These are phyloP conservation scores for Drosophila orena DNA, from an alignment of 1,140 invertebrate species.

Conservation along the genomic window DNA sequence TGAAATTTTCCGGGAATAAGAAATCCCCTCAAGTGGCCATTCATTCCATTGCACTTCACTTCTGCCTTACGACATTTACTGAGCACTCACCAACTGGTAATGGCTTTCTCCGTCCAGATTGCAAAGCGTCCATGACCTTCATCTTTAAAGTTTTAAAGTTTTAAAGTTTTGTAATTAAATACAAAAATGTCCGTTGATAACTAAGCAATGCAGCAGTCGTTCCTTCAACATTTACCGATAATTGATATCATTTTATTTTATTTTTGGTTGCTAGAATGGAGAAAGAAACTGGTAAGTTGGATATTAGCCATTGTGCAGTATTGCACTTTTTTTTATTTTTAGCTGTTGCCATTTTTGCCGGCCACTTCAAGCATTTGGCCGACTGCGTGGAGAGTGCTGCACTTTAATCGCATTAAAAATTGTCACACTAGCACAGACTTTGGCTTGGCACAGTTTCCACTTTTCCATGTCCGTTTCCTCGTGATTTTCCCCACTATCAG, in stretches of 20 bases:
- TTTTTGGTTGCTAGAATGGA: constrained; percentile 7
- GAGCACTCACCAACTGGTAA: constrained; percentile 51
- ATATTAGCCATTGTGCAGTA: constrained; percentile 7
- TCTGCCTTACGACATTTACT: constrained; percentile 10
- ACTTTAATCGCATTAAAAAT: constrained; percentile 83
- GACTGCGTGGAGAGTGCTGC: constrained; percentile 62
- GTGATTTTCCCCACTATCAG: constrained; percentile 40
- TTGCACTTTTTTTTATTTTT: constrained; percentile 30
- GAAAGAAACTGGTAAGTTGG: constrained; percentile 11
- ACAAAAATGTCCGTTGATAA: constrained; percentile 16
- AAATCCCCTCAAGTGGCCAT: constrained; percentile 4
- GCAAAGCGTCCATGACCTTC: constrained; percentile 22
- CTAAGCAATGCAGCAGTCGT: constrained; percentile 10
- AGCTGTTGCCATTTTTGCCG: constrained; percentile 23
- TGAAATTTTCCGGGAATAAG: not conserved
- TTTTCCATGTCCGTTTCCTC: constrained; percentile 19
- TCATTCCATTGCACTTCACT: constrained; percentile 19
- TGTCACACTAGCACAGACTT: constrained; percentile 60
- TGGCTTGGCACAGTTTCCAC: constrained; percentile 41
- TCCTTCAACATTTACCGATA: constrained; percentile 29
- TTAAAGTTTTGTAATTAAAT: constrained; percentile 29
- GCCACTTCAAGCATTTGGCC: constrained; percentile 31
- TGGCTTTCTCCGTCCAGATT: constrained; percentile 29
- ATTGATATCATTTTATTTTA: constrained; percentile 33
- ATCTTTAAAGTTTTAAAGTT: not conserved